Evolutionary conservation across 2,888 invertebrate genomes (phyloP).

Genomic region (Watsonalla cultraria): DNA sequence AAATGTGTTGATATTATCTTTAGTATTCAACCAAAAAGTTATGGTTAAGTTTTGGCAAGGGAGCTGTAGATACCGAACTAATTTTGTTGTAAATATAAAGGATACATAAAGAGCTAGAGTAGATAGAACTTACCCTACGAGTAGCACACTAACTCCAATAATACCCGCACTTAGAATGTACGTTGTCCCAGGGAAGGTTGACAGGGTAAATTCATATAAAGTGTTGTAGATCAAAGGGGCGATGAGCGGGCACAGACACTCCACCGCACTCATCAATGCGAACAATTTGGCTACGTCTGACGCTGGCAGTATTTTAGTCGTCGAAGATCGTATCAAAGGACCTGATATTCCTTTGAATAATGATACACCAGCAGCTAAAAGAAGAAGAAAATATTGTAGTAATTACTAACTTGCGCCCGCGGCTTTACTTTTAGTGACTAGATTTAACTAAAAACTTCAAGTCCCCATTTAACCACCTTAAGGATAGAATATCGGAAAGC

Average conservation of each 20-base stretch:
- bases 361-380: constrained; percentile 65
- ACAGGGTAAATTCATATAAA: constrained; percentile 79
- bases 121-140: constrained; percentile 70
- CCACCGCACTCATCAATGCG: constrained; percentile 81
- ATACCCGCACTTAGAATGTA: constrained; percentile 76
- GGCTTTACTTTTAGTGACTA: no score
- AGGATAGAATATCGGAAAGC: no score
- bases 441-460: no score
- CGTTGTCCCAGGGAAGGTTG: constrained; percentile 77
- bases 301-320: constrained; percentile 79
- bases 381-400: neutral
- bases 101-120: neutral
- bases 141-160: constrained; percentile 54
- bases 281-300: constrained; percentile 84
- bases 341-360: constrained; percentile 73
- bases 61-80: no score
- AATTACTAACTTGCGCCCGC: no score
- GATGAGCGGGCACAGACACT: constrained; percentile 79
- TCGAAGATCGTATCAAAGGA: constrained; percentile 78
- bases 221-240: constrained; percentile 81
- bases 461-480: no score
- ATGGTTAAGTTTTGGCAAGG: no score
- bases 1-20: neutral
- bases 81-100: no score
- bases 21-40: no score